A percentile compares a stretch with the other conserved stretches of the same genome.
phyloP scores from a whole-genome alignment of 2,113 vertebrate species.

The Guaruba guarouba region DNA sequence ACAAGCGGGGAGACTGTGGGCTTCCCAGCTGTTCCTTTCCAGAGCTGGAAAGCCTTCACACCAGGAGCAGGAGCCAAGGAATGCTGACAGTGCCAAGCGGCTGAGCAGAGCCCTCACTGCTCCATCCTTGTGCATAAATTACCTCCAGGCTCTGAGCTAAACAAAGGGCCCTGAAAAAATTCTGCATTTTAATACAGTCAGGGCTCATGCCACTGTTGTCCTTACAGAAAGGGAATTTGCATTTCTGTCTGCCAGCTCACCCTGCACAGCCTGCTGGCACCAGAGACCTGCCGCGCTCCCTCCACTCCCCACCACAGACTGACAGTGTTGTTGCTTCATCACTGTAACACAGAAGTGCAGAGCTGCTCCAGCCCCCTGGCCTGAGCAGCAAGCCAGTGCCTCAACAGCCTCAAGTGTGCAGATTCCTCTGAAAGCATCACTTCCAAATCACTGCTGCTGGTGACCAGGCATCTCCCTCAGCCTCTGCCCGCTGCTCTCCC shows the following conservation, averaged over 20 bases:
- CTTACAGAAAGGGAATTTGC: constrained; percentile 35
- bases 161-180: constrained; percentile 58
- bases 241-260: neutral
- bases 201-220: neutral
- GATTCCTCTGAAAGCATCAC: neutral
- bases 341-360: constrained; percentile 2
- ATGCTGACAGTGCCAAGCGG: neutral
- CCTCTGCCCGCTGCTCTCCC: neutral
- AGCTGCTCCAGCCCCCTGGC: constrained; percentile 4
- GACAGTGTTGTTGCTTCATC: constrained; percentile 52
- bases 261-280: constrained; percentile 16
- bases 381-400: neutral
- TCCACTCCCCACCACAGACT: constrained; percentile 33
- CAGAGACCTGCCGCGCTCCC: neutral
- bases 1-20: neutral
- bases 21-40: neutral
- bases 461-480: neutral
- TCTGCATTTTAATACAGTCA: constrained; percentile 58
- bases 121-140: constrained; percentile 58
- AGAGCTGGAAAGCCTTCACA: constrained; percentile 4
- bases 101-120: neutral
- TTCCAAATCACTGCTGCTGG: neutral
- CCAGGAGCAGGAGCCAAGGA: neutral
- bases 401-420: constrained; percentile 4
- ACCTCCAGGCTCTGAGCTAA: constrained; percentile 55